Base-by-base conservation (phyloP, 2,113 vertebrate genomes). In the Pleuronectes platessa region DNA sequence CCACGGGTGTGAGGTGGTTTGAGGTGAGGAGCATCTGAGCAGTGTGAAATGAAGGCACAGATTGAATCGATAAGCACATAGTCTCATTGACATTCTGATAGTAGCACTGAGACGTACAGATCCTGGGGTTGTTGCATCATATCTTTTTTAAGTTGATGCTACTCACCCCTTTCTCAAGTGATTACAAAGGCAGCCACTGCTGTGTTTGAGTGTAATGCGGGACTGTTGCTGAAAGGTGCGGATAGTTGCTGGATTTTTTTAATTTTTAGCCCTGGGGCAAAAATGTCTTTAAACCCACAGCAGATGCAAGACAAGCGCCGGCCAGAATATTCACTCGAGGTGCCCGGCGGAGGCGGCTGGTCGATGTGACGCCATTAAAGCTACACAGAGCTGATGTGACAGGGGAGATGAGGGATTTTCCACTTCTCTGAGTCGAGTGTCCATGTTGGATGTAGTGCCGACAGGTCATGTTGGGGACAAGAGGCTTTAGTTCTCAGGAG, bases 21-120 rank as follows among this genome's bases (percentile, higher is more conserved):
- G 45, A 66, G 63, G 63, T 66, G 45, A 47, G 3, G 45, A 31
- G 27, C 47, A 6, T 63, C 61, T n/a, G 18, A 27, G n/a, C 24
- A 53, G 10, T n/a, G 18, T 66, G 42, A 66, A 66, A 66, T 20
- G 42, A 67, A 14, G 64, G 47, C n/a, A 24, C n/a, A 45, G 61
- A 45, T 15, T 1, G 61, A 1, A 45, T 21, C 3, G 21, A 45
- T 63, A 17, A 58, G 55, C 23, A 0, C 55, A n/a, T 3, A 3
- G 24, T 13, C 56, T 27, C 56, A 17, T 27, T 58, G 13, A 14
- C 3, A 58, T 58, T 12, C 56, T 15, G 24, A 17, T 4, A 5
- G 37, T 3, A 3, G 7, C 13, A 17, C 6, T 4, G 37, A 42
- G 60, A 62, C n/a, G 13, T 24, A 24, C 37, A 23, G 61, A 23